phyloP scores from a whole-genome alignment of 2,113 vertebrate species.

The Okapia johnstoni region DNA sequence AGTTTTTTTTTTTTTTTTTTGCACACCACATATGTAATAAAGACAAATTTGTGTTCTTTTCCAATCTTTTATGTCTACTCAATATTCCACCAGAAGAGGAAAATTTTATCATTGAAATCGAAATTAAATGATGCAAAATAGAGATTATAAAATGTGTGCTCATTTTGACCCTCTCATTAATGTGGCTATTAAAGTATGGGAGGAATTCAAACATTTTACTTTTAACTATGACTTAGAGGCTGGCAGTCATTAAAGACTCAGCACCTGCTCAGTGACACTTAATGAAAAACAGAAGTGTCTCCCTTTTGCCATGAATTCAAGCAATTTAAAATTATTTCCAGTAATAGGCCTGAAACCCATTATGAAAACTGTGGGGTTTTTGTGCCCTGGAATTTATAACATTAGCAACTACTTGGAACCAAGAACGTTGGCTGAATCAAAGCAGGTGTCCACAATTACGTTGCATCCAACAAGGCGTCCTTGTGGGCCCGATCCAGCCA shows the following conservation, averaged over 20 bases:
- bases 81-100: neutral
- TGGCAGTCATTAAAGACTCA: slow-evolving; percentile 31
- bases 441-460: neutral
- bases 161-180: neutral
- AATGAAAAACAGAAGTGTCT: slow-evolving; percentile 61
- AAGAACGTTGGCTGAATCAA: neutral
- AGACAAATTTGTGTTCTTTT: neutral
- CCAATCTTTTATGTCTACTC: neutral
- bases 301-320: neutral
- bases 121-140: slow-evolving; percentile 18
- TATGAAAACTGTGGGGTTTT: slow-evolving; percentile 36
- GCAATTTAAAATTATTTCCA: slow-evolving; percentile 44
- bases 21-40: neutral
- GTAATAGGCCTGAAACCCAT: slow-evolving; percentile 42
- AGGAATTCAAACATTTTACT: slow-evolving; percentile 21
- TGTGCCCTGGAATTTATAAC: slow-evolving; percentile 39
- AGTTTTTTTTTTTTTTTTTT: neutral
- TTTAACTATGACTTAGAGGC: slow-evolving; percentile 36
- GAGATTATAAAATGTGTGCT: neutral
- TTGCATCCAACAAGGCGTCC: neutral
- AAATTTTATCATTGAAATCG: neutral
- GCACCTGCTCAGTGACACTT: slow-evolving; percentile 51
- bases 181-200: neutral
- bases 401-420: neutral
- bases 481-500: rapidly evolving